Base-by-base conservation (phyloP, 2,888 invertebrate species). In the Meteorus cinctellus region DNA sequence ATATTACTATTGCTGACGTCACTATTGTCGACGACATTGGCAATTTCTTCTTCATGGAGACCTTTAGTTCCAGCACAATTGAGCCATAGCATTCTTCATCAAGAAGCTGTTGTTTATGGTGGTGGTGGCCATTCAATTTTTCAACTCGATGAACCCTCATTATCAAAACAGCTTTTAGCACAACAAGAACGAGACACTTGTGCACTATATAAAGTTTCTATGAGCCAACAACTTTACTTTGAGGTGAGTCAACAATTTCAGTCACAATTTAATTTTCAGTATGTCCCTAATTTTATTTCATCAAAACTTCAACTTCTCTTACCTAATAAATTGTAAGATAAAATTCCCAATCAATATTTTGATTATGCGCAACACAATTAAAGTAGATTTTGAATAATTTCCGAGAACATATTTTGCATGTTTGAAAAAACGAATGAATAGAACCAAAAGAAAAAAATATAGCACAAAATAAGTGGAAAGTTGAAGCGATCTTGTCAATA, bases 161-260 rank as follows among this genome's bases (percentile, higher is more conserved):
- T 80, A 4, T 80, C 82, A 8, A 82, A 83, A 12, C 78, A 81
- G 14, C 82, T 82, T 5, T 69, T 82, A 6, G 74, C 75, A 0
- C 83, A 84, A 16, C 81, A 89, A 2, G 84, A 87, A 1, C 88
- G 90, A 67, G 93, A 94, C 82, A 89, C 91, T 2, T 95, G 95
- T 87, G 92, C 93, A 77, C 91, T 94, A 6, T 93, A 94, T 89
- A 95, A 95, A 85, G 93, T 93, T 34, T 90, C 91, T 10, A 94
- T 95, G 81, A 93, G 92, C 83, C 94, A 94, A 84, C 94, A 94
- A 79, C 90, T 94, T 16, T 94, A 90, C 76, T 90, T 90, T 71
- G 90, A 90, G 90, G 91, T 90, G 82, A 82, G 81, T 48, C 12
- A n/a, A 67, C 8, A n/a, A 67, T 5, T 67, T 10, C 14, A 16